Evolutionary conservation across 2,797 vertebrate genomes (phyloP), one percentile per base, ranked within the genome.

Genomic region (Tolypeutes matacus): DNA sequence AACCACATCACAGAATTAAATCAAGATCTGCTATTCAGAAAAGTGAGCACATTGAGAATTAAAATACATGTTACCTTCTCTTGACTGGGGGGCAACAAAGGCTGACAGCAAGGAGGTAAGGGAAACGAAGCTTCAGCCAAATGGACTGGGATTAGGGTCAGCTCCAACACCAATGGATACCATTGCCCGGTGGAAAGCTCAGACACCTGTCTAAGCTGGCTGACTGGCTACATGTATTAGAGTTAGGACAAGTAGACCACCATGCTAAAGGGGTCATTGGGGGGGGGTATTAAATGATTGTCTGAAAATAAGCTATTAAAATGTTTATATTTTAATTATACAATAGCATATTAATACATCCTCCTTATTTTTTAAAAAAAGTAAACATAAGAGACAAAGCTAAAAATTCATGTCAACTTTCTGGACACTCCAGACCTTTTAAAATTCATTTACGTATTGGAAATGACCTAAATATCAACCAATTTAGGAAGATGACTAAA

Each of bases 241-340:
- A 65, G 25, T 42, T 7, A 21, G 36, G 15, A 13, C 65, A n/a
- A 14, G 29, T 53, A 64, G 60, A 39, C 58, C 31, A 81, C n/a
- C 8, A 53, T 14, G 76, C 31, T 49, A 2, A 21, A 70, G 56
- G 3, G 1, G 14, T 51, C 6, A 85, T 6, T 7, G 10, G 6
- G n/a, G 31, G n/a, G 13, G 81, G 73, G 85, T 29, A 8, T 18
- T 67, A 86, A 86, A 56, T 34, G 65, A 25, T 60, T 83, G 36
- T 53, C 56, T 56, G 34, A 27, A 96, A 56, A 70, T 67, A 82
- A 86, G 14, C 34, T 80, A 86, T 27, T 64, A 83, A 95, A 89
- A 80, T 69, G 27, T n/a, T 64, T 58, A 86, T 60, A 46, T 25
- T 77, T 91, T 77, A 81, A 88, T 82, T 90, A 72, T 49, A 75